Percentiles rank a stretch among this genome's conserved stretches.
Conservation (phyloP, 2,113 vertebrate genomes). For the Onychostoma macrolepis region DNA sequence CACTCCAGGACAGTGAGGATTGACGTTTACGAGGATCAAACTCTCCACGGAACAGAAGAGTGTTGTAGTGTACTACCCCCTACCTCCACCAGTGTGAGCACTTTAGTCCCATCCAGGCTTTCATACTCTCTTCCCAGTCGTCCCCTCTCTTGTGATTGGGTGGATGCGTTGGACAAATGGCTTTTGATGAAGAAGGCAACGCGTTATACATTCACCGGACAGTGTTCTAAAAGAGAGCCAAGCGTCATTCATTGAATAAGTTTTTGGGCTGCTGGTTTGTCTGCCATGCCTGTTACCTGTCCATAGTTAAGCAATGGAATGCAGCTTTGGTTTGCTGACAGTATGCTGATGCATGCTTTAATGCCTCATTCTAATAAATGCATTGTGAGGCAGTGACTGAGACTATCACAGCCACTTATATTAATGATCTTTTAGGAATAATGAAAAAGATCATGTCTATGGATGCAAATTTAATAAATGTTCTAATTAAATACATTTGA, state of each 20-base stretch:
- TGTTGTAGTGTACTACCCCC: slow-evolving; percentile 26
- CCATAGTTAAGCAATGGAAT: slow-evolving; percentile 2
- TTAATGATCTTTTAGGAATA: slow-evolving; percentile 1
- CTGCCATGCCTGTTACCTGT: slow-evolving; percentile 14
- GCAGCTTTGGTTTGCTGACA: slow-evolving; percentile 21
- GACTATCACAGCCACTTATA: slow-evolving; percentile 10
- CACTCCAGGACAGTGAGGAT: slow-evolving; percentile 24
- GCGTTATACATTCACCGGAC: neutral
- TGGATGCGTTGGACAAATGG: neutral
- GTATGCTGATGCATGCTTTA: slow-evolving; percentile 22
- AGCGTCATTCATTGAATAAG: neutral
- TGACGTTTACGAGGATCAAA: slow-evolving; percentile 10
- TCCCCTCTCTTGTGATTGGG: neutral
- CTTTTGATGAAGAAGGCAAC: neutral
- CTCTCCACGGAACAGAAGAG: slow-evolving; percentile 53
- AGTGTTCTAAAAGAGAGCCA: neutral
- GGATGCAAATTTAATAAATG: neutral
- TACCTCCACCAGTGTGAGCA: slow-evolving; percentile 41
- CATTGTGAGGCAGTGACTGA: neutral
- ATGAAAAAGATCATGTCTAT: neutral
- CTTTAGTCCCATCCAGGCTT: slow-evolving; percentile 43
- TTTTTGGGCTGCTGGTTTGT: neutral
- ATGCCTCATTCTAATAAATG: neutral
- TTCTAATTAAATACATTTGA: slow-evolving; percentile 9
- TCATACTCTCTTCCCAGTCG: slow-evolving; percentile 3